Evolutionary conservation across 2,113 vertebrate genomes (phyloP).

Genomic region (Scytalopus superciliaris): DNA sequence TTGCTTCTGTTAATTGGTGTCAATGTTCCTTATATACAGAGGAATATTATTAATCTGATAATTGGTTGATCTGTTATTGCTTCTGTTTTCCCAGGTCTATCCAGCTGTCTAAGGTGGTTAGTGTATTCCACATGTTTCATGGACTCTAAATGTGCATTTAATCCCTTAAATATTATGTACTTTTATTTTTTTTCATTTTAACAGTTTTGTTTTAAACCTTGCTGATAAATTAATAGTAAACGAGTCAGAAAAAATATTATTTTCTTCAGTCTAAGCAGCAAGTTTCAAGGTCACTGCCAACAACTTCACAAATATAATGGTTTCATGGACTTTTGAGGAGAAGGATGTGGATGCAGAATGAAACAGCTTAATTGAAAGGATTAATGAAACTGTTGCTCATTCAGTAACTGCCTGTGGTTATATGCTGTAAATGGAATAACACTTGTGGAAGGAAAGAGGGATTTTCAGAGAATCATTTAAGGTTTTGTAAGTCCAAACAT

Average conservation of each 20-base stretch:
- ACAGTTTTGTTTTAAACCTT: background rate
- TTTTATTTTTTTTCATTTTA: background rate
- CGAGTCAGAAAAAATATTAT: background rate
- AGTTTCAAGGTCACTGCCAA: background rate
- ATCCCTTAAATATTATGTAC: background rate
- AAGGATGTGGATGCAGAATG: background rate
- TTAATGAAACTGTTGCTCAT: background rate
- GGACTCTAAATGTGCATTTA: background rate
- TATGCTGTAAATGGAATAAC: background rate
- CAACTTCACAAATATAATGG: background rate
- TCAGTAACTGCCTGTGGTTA: background rate
- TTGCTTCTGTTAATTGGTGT: background rate
- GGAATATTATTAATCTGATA: background rate
- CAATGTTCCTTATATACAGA: background rate
- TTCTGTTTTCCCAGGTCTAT: background rate
- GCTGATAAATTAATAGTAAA: background rate
- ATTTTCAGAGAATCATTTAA: background rate
- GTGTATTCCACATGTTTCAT: background rate
- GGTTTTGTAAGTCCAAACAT: background rate
- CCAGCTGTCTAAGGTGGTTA: background rate
- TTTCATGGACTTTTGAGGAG: background rate
- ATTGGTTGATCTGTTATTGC: background rate
- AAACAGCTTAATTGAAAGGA: background rate
- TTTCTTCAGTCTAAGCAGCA: background rate
- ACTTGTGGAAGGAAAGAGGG: background rate